Base-by-base conservation (phyloP, 2,797 vertebrate species). In the Buceros bicornis region DNA sequence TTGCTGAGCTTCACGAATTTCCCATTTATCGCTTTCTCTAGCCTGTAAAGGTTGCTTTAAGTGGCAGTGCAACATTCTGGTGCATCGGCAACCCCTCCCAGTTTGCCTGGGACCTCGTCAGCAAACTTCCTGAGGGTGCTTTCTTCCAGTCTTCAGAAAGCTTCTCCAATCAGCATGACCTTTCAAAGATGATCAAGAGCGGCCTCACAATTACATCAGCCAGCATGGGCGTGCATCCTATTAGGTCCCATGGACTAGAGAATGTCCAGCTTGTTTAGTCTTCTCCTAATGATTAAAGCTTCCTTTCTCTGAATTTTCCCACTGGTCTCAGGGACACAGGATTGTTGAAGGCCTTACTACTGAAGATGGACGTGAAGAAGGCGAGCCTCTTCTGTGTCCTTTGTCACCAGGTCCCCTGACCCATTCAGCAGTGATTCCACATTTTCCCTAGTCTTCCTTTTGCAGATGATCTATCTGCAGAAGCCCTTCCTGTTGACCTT, bases 151-250 rank as follows among this genome's bases (percentile, higher is more conserved):
- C 57, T 11, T 66, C 53, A 82, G 37, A 56, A 73, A 70, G 47
- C 7, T 51, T 65, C 19, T 5, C 3, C 29, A 60, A 20, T 47
- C 35, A 16, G 13, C 16, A n/a, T 13, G 19, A 42, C 6, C 25
- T 51, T 73, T 73, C 66, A 65, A 73, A 73, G 66, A 33, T 29
- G 13, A 31, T 33, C 13, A 21, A 58, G 13, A 57, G 13, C 16
- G 43, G 33, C 18, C 31, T 69, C 31, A 54, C 48, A 60, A 51
- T 21, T 0, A 16, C 11, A n/a, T 47, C 35, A 69, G 28, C 15
- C 22, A 78, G 13, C 10, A 40, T 57, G 20, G 4, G 3, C 1
- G 1, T 47, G 5, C 2, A 47, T 45, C 4, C 45, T 45, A 45
- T 45, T 45, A 74, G 10, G 4, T 71, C 58, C 42, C 21, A 26